These are phyloP conservation scores for Drosophila rellima DNA, from an alignment of 2,888 invertebrate species.

Conservation along the genomic window DNA sequence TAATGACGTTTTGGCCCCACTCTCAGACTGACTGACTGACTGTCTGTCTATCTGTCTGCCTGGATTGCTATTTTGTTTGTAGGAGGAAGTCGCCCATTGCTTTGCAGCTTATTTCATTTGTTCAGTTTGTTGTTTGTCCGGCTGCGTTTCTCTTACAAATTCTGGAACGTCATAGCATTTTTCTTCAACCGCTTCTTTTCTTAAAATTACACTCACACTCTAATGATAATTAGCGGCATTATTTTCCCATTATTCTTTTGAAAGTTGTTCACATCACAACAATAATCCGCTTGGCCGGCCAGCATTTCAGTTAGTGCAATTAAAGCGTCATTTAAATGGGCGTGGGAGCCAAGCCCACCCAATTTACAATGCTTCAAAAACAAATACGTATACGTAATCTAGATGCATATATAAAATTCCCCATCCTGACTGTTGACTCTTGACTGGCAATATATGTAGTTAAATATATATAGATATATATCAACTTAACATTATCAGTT, in stretches of 20 bases:
- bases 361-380: constrained; percentile 9
- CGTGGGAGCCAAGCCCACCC: constrained; percentile 64
- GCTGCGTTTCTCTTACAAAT: constrained; percentile 65
- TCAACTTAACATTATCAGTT: not conserved
- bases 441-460: not conserved
- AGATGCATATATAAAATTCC: not conserved
- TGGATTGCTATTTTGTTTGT: constrained; percentile 57
- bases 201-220: constrained; percentile 57
- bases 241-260: constrained; percentile 78
- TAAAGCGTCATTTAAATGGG: constrained; percentile 76
- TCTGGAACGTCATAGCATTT: constrained; percentile 64
- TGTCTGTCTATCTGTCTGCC: constrained; percentile 1
- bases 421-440: not conserved
- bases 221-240: constrained; percentile 77
- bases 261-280: constrained; percentile 46
- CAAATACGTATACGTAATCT: constrained; percentile 5
- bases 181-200: constrained; percentile 21
- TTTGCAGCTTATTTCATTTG: constrained; percentile 47
- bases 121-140: constrained; percentile 35
- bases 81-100: constrained; percentile 60
- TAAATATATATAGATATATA: not conserved
- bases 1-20: constrained; percentile 65
- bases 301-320: constrained; percentile 66
- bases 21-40: constrained; percentile 3
- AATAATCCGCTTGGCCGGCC: constrained; percentile 22